Evolutionary conservation across 2,113 vertebrate species (phyloP).

Genomic region (Syngnathus floridae): DNA sequence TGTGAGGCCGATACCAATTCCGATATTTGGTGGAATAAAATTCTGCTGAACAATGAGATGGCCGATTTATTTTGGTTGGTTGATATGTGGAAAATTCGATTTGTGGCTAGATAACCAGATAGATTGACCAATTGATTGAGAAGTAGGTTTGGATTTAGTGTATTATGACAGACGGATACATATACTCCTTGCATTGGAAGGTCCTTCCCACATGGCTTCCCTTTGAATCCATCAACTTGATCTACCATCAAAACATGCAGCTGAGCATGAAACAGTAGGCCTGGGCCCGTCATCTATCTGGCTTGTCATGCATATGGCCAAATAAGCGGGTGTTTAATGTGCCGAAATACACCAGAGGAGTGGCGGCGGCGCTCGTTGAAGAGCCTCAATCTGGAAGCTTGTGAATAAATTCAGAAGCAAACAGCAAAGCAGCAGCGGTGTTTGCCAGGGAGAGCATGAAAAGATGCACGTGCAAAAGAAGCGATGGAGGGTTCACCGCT

Average conservation of each 20-base stretch:
- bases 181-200: conserved; percentile 25
- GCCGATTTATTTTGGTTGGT: too few relatives aligned
- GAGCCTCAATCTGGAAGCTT: conserved; percentile 29
- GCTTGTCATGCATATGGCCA: conserved; percentile 44
- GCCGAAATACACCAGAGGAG: conserved; percentile 44
- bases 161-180: conserved; percentile 3
- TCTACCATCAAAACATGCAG: conserved; percentile 58
- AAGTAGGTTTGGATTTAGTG: background rate
- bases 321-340: conserved; percentile 44
- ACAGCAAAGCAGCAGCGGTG: conserved; percentile 10
- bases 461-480: conserved; percentile 30
- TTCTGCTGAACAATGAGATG: too few relatives aligned
- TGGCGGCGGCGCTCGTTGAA: conserved; percentile 7
- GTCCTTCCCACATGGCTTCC: conserved; percentile 25
- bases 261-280: conserved; percentile 59
- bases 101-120: background rate
- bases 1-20: too few relatives aligned
- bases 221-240: conserved; percentile 33
- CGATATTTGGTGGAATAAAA: too few relatives aligned
- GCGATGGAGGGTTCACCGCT: conserved; percentile 48
- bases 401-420: conserved; percentile 48
- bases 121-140: background rate
- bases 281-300: conserved; percentile 26
- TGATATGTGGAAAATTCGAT: too few relatives aligned
- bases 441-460: conserved; percentile 23